Base-by-base conservation (phyloP, 2,888 invertebrate genomes). In the Sinotaia quadrata region DNA sequence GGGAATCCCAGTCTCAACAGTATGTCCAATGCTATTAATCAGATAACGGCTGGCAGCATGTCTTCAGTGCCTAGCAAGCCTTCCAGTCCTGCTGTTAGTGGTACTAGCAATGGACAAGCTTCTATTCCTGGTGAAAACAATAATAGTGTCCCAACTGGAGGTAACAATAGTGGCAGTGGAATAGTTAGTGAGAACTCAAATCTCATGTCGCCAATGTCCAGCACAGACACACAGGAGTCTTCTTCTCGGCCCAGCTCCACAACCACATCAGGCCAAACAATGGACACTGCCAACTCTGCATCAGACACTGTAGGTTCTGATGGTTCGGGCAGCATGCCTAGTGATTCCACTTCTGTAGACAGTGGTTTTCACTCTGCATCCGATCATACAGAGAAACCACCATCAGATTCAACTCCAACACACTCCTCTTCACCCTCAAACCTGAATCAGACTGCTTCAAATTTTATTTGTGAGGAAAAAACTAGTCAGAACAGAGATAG, bases 21-120 rank as follows among this genome's bases (percentile, higher is more conserved):
- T 52, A 73, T 75, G 75, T 71, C 75, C 31, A 71, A 75, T 34
- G 68, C 76, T 61, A 74, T 78, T 49, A 74, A 77, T 56, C 74
- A 77, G 67, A 63, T 75, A 60, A 69, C 70, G 27, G 67, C 70
- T 21, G 60, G 58, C 58, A 68, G 63, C 47, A 44, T 66, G 29
- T 57, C 66, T 21, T 61, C 68, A 36, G 60, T 54, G 47, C 51
- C 65, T 10, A 60, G 56, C 58, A 61, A 56, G 12, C 61, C 67
- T 15, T 60, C 68, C 65, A 58, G 62, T n/a, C 52, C 62, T 4
- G 60, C 61, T 24, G 61, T 59, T 12, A 41, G 54, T 36, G 34
- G 52, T 33, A 18, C 65, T 21, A 36, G 18, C 54, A 54, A 31
- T 54, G 54, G 37, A 27, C 18, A 44, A 31, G 10, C 44, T 29